Evolutionary conservation across 2,113 vertebrate species (phyloP), one percentile per base, ranked within the genome.

Genomic region (Platysternon megacephalum): DNA sequence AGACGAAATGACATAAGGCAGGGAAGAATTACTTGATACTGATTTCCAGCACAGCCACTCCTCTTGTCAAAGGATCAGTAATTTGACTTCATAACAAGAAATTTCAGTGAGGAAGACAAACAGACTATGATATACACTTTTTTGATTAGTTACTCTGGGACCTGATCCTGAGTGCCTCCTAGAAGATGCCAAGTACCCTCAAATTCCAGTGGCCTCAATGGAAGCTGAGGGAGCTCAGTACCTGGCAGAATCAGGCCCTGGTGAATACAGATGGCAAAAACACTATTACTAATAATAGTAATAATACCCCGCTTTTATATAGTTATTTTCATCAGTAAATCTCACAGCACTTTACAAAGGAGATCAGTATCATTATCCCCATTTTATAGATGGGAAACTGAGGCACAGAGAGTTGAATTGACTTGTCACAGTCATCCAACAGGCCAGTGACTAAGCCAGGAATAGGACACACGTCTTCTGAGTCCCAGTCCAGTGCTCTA

Each of bases 131-230:
- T 68, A 65, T 51, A 82, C 7, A 55, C 72, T 88, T 3, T 72
- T 84, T 52, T 68, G 16, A 19, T 76, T 93, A 85, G 1, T 61
- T 94, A 26, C 4, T 42, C 68, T 39, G 55, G 82, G 79, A 24
- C 22, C 72, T 90, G 52, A 85, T 68, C 11, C 86, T 2, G 52
- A n/a, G 51, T 79, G 72, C 42, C 11, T 26, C 53, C 39, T 35
- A 87, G 32, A 91, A 95, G 91, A 95, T 21, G 29, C 1, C 1
- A 84, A 86, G 28, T 44, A 93, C 68, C 74, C 87, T 95, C 86
- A 91, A 55, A 17, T 87, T 91, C 61, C 76, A 0, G n/a, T 87
- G n/a, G 82, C 32, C 88, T 68, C 76, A 80, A 2, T 19, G 5
- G 29, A 91, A 93, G 21, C 5, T 58, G 21, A 86, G 17, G 28